Evolutionary conservation across 1,140 invertebrate species (phyloP), one percentile per base, ranked within the genome.

Genomic region (Lerema accius): DNA sequence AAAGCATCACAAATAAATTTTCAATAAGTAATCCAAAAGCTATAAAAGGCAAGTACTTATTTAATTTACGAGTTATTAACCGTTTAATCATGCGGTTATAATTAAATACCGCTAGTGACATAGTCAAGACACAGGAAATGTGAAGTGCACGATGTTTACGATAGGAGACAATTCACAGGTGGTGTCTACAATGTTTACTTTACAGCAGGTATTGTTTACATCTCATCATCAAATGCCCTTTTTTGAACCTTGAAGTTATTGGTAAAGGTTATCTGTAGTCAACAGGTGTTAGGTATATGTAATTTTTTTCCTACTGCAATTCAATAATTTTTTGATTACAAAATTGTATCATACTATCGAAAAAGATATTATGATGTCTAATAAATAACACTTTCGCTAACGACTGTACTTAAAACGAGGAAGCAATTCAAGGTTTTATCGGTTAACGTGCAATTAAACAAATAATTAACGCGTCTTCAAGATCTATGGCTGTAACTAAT

Each of bases 381-480:
- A 23, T 37, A 37, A 37, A 37, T 37, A 37, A 37, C 35, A 37
- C 35, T 37, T 37, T 11, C 11, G 10, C 2, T 3, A 11, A 3
- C n/a, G 35, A 37, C 10, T 1, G 35, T 37, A 37, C 2, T 11
- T 11, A 11, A n/a, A 37, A 37, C 35, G n/a, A 37, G 35, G 35
- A 37, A 37, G 35, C 35, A 37, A 11, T 37, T 37, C 35, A 37
- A 37, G 35, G 35, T 7, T 37, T n/a, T 37, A 37, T 37, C 4
- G 35, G 35, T 37, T n/a, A 37, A n/a, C 10, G n/a, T 37, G 1
- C 11, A 37, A 37, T 37, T n/a, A 37, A 37, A 9, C 0, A 37
- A 37, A 37, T 37, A 37, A 37, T 37, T 11, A 37, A 11, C 35
- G 7, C 35, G 35, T 11, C 10, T 7, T 37, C 35, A 37, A 37